Base-by-base conservation (phyloP, 1,140 invertebrate genomes). In the Lordiphosa clarofinis region DNA sequence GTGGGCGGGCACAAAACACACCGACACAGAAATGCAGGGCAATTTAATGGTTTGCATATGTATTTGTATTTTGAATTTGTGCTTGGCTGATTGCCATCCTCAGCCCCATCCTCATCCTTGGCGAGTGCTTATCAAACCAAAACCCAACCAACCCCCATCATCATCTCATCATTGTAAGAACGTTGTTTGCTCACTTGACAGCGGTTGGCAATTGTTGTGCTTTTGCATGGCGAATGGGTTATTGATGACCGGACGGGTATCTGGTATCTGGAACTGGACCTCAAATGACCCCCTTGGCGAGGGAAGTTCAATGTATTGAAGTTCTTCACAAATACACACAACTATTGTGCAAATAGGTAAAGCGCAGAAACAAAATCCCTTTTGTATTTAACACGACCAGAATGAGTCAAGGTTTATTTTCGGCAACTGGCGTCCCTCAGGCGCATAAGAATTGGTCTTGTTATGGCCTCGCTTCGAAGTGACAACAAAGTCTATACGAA, bases 161-260 rank as follows among this genome's bases (percentile, higher is more conserved):
- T 8, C 7, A 9, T n/a, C 42, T 44, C 42, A 28, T 44, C 21
- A 44, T 44, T 28, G 9, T 44, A 21, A 44, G 5, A n/a, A 44
- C 12, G 11, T 12, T 39, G 37, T n/a, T 49, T 64, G 60, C 53
- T 54, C 63, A 67, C 36, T 67, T 58, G 54, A 67, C 63, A 67
- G 54, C 46, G 12, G 11, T 19, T 35, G 28, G 36, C 28, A 48
- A 58, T 59, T 62, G 59, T 64, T 64, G 56, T 64, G 47, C 37
- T 53, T 52, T 57, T 35, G 33, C 39, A 28, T 48, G 37, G 47
- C 49, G 28, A 21, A 42, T 28, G 59, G 54, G 55, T 67, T 67
- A 67, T 67, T 68, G 55, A 68, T 60, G 56, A 68, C 56, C 47
- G 43, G 33, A 56, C 4, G 13, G 11, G 19, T n/a, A 9, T 10